Percentiles rank a stretch among this genome's conserved stretches.
Conservation (phyloP, 2,888 invertebrate genomes). For the Agriopis marginaria region DNA sequence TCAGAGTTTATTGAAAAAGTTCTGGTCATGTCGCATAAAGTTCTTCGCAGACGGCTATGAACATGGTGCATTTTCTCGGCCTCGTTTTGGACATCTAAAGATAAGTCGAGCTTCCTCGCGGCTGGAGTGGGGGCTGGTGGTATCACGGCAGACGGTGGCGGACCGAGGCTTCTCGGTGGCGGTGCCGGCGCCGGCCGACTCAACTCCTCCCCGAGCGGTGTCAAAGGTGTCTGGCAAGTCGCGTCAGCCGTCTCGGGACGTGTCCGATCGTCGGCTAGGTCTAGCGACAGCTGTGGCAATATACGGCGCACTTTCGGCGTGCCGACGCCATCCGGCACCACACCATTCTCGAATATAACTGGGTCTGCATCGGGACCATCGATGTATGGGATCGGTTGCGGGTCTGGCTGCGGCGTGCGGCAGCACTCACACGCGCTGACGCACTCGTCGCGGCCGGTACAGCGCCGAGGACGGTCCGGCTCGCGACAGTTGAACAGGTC, state of each 20-base stretch:
- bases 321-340: conserved; percentile 60
- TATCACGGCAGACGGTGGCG: conserved; percentile 37
- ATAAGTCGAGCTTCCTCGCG: conserved; percentile 63
- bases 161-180: conserved; percentile 43
- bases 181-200: conserved; percentile 22
- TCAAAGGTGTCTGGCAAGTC: conserved; percentile 72
- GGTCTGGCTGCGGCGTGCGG: conserved; percentile 78
- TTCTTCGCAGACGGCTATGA: conserved; percentile 70
- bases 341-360: conserved; percentile 77
- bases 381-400: conserved; percentile 77
- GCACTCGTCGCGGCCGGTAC: conserved; percentile 75
- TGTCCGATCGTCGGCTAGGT: conserved; percentile 66
- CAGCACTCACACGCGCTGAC: conserved; percentile 81
- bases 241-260: conserved; percentile 73
- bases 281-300: conserved; percentile 76
- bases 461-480: conserved; percentile 57
- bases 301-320: conserved; percentile 79
- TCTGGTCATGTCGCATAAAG: conserved; percentile 70
- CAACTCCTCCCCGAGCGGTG: conserved; percentile 50
- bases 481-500: conserved; percentile 65
- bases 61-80: conserved; percentile 63
- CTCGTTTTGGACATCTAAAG: conserved; percentile 65
- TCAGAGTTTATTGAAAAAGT: conserved; percentile 73
- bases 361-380: conserved; percentile 81
- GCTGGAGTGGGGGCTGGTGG: conserved; percentile 32